Evolutionary conservation across 2,113 vertebrate genomes (phyloP).

Genomic region (Tiliqua scincoides): DNA sequence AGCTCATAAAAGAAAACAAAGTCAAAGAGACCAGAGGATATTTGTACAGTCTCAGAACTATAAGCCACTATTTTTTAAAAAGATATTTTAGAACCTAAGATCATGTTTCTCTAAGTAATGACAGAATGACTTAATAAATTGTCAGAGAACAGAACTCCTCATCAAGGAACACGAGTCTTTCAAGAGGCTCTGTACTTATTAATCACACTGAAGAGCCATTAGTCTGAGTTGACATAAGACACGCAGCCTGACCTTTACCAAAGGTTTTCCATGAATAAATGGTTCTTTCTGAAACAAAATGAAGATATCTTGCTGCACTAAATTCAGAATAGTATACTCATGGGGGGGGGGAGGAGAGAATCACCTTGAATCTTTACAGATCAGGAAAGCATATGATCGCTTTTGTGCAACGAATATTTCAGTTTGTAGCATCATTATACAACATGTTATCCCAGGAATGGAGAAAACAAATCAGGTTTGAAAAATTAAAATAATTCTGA

Average conservation of each 20-base stretch:
- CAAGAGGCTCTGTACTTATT: constrained; percentile 32
- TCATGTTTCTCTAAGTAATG: constrained; percentile 17
- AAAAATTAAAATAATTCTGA: too few relatives aligned
- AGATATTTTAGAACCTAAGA: constrained; percentile 6
- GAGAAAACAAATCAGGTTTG: too few relatives aligned
- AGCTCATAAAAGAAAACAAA: neutral
- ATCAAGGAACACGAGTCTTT: constrained; percentile 32
- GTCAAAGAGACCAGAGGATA: neutral
- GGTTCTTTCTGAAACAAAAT: constrained; percentile 26
- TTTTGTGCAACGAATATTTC: too few relatives aligned
- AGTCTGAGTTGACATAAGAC: constrained; percentile 30
- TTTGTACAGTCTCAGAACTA: neutral
- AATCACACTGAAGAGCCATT: constrained; percentile 39
- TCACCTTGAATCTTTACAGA: neutral
- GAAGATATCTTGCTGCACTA: neutral
- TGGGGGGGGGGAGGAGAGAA: neutral
- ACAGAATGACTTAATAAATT: constrained; percentile 25
- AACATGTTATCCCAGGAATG: too few relatives aligned
- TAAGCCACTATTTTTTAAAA: neutral
- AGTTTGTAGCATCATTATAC: too few relatives aligned
- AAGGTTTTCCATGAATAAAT: constrained; percentile 32
- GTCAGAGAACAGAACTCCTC: constrained; percentile 23
- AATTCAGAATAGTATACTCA: neutral
- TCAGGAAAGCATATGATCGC: neutral
- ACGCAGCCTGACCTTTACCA: constrained; percentile 30